Evolutionary conservation across 2,888 invertebrate genomes (phyloP).

Genomic region (Hybos culiciformis): DNA sequence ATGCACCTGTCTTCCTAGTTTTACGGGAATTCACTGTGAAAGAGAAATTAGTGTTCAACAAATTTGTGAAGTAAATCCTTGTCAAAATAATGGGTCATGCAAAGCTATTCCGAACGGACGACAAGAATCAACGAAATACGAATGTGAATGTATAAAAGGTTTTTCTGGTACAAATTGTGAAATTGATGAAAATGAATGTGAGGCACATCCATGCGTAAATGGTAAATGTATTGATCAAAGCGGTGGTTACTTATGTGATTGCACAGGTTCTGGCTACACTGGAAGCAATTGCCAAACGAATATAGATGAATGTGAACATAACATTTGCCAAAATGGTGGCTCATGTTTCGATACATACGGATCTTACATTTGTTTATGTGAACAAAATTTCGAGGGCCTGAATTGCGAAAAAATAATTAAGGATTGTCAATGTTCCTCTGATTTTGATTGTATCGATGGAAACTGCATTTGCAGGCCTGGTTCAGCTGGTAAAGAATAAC

Average conservation of each 20-base stretch:
- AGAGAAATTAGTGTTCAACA: constrained; percentile 54
- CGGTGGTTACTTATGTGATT: constrained; percentile 66
- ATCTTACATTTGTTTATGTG: constrained; percentile 61
- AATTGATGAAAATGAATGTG: constrained; percentile 64
- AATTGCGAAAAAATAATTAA: constrained; percentile 52
- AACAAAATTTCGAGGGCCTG: constrained; percentile 62
- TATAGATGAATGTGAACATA: constrained; percentile 64
- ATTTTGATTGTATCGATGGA: constrained; percentile 50
- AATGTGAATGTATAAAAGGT: constrained; percentile 45
- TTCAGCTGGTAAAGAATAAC: constrained; percentile 33
- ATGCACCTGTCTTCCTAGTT: constrained; percentile 55
- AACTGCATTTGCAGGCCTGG: constrained; percentile 36
- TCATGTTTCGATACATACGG: constrained; percentile 74
- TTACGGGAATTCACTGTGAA: constrained; percentile 57
- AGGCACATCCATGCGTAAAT: constrained; percentile 51
- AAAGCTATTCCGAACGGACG: constrained; percentile 45
- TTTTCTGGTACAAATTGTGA: constrained; percentile 45
- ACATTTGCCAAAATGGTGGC: constrained; percentile 59
- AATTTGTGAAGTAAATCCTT: constrained; percentile 61
- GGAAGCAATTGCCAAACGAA: constrained; percentile 62
- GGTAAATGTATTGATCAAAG: constrained; percentile 59
- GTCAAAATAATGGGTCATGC: constrained; percentile 67
- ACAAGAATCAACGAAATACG: constrained; percentile 38
- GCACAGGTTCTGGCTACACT: constrained; percentile 58
- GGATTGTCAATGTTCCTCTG: constrained; percentile 52